phyloP scores from a whole-genome alignment of 2,113 vertebrate genomes.

The Toxotes chatareus region DNA sequence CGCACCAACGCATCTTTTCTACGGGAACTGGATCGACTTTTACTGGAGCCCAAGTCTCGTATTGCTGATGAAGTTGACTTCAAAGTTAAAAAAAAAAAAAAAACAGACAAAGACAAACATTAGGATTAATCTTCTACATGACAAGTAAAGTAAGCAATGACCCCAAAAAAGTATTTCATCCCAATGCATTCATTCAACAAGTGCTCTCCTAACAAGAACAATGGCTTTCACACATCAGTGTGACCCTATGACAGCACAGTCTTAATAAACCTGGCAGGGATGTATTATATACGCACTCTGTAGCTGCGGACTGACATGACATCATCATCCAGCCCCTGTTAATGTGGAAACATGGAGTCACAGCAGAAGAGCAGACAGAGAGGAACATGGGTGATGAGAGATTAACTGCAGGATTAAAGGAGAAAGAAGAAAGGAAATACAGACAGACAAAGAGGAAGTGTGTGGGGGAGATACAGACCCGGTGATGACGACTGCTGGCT shows the following conservation, averaged over 20 bases:
- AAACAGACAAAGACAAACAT: conserved; percentile 63
- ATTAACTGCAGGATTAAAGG: conserved; percentile 50
- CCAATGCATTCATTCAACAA: background rate
- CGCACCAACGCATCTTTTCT: conserved; percentile 89
- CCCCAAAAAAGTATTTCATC: background rate
- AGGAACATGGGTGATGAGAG: conserved; percentile 51
- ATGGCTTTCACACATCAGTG: conserved; percentile 40
- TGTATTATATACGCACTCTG: conserved; percentile 84
- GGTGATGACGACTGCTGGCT: conserved; percentile 84
- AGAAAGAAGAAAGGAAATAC: conserved; percentile 47
- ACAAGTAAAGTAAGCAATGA: conserved; percentile 13
- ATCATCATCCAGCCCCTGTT: conserved; percentile 84
- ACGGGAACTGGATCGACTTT: conserved; percentile 84
- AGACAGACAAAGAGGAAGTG: conserved; percentile 52
- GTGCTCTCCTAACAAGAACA: conserved; percentile 14
- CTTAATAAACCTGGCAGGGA: conserved; percentile 27
- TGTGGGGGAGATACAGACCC: conserved; percentile 89
- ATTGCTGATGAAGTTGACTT: conserved; percentile 86
- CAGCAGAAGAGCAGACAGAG: conserved; percentile 56
- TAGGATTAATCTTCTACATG: background rate
- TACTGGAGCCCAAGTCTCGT: conserved; percentile 81
- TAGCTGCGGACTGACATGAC: conserved; percentile 82
- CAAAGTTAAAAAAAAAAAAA: conserved; percentile 64
- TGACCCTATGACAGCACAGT: conserved; percentile 6
- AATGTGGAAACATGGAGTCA: conserved; percentile 73